Conservation (phyloP, 2,113 vertebrate species). For the Thryonomys swinderianus region DNA sequence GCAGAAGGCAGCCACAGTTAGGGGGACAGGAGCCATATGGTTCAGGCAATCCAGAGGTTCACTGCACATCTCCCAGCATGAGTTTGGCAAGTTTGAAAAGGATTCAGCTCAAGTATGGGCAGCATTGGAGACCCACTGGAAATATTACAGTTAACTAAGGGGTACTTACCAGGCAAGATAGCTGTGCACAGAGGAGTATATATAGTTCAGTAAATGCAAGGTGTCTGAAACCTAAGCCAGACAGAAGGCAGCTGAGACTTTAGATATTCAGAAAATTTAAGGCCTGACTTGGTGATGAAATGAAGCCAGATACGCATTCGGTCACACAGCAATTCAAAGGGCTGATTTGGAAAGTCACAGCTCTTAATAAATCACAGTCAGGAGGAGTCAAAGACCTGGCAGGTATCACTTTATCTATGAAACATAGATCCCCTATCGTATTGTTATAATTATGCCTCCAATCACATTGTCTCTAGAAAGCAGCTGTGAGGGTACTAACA, state of each 20-base stretch:
- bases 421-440: no score
- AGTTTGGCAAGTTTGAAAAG: background rate
- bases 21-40: fast-evolving
- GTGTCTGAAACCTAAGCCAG: background rate
- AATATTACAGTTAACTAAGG: background rate
- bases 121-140: background rate
- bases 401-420: background rate
- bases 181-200: background rate
- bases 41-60: fast-evolving
- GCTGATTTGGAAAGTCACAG: background rate
- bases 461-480: background rate
- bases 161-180: background rate
- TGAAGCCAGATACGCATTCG: background rate
- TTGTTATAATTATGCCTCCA: background rate
- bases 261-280: background rate
- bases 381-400: background rate
- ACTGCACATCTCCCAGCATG: background rate
- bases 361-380: background rate
- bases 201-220: fast-evolving
- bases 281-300: background rate
- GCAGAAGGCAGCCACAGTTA: background rate
- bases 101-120: background rate
- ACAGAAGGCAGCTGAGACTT: background rate
- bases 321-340: background rate
- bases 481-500: background rate